Conservation (phyloP, 2,113 vertebrate genomes). For the Geococcyx californianus region DNA sequence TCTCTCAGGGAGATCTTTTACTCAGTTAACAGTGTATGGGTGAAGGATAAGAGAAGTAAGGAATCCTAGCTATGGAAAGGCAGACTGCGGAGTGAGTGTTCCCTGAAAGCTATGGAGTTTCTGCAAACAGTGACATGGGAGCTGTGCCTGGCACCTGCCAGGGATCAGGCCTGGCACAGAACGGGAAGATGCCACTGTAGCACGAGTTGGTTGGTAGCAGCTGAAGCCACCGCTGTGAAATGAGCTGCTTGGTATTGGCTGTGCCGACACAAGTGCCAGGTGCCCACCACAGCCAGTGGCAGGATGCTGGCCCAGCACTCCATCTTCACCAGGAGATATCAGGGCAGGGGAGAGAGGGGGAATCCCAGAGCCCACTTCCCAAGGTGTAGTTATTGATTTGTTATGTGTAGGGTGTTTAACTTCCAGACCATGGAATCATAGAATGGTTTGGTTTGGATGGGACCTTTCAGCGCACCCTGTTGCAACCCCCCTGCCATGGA, state of each 20-base stretch:
- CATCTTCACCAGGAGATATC: neutral
- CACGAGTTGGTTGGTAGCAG: too few species aligned
- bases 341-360: neutral
- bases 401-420: neutral
- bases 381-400: neutral
- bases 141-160: neutral
- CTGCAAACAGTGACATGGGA: neutral
- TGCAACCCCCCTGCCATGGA: too few species aligned
- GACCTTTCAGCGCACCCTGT: too few species aligned
- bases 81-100: neutral
- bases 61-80: neutral
- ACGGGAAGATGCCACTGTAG: neutral
- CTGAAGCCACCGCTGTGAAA: neutral
- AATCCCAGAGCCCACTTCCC: neutral
- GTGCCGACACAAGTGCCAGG: neutral
- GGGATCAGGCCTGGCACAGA: neutral
- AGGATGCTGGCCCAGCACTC: neutral
- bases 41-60: neutral
- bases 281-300: neutral
- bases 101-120: neutral
- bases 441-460: too few species aligned
- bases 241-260: neutral
- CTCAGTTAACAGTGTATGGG: neutral
- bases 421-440: neutral
- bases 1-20: neutral